phyloP scores from a whole-genome alignment of 2,113 vertebrate species.

The Cranoglanis bouderius region DNA sequence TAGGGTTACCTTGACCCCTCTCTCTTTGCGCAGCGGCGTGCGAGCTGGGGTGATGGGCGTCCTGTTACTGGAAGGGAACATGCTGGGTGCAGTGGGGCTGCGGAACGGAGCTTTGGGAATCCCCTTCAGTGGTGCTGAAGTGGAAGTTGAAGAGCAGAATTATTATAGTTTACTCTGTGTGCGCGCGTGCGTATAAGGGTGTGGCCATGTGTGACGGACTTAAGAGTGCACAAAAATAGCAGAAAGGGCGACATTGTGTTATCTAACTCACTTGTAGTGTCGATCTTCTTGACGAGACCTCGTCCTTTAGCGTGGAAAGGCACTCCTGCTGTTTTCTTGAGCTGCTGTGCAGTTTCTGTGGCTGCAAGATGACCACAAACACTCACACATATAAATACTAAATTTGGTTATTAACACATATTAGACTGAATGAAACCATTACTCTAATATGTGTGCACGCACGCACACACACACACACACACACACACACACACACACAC shows the following conservation, averaged over 20 bases:
- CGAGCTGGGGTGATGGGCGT: constrained; percentile 88
- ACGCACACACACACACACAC: neutral
- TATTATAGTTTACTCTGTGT: neutral
- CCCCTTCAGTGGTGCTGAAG: constrained; percentile 90
- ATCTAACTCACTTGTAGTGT: constrained; percentile 90
- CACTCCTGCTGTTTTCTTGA: constrained; percentile 95
- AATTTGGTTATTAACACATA: neutral
- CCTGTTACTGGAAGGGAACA: constrained; percentile 91
- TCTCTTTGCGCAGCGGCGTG: constrained; percentile 90
- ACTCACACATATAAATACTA: neutral
- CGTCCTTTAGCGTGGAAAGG: constrained; percentile 97
- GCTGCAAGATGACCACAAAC: constrained; percentile 66
- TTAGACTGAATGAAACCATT: neutral
- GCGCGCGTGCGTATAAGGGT: neutral
- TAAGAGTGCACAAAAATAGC: neutral
- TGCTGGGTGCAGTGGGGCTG: constrained; percentile 89
- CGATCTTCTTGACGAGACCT: constrained; percentile 96
- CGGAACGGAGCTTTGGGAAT: constrained; percentile 96
- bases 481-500: neutral
- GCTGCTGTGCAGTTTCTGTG: constrained; percentile 94
- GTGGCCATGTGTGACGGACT: neutral
- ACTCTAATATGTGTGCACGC: neutral
- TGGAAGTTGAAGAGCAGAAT: neutral
- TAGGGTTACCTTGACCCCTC: constrained; percentile 89
- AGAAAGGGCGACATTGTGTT: neutral